phyloP scores from a whole-genome alignment of 2,113 vertebrate genomes.

The Dicentrarchus labrax region DNA sequence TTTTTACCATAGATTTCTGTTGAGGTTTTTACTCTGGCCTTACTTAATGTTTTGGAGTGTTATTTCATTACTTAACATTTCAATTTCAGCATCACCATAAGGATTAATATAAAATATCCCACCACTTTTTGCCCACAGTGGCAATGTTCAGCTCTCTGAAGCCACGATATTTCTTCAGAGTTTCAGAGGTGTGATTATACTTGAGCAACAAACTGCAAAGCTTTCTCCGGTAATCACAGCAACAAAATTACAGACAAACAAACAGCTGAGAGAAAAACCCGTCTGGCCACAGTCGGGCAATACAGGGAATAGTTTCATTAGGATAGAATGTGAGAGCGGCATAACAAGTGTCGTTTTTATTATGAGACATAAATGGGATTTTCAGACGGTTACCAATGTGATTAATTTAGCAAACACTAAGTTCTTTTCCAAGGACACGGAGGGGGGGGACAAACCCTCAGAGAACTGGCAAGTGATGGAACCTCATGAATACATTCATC shows the following conservation, averaged over 20 bases:
- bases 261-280: conserved; percentile 33
- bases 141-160: not conserved
- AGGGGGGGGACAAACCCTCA: conserved; percentile 33
- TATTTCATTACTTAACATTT: not conserved
- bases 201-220: conserved; percentile 1
- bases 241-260: conserved; percentile 24
- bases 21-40: not conserved
- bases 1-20: not conserved
- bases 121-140: not conserved
- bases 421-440: conserved; percentile 64
- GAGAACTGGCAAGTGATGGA: conserved; percentile 4
- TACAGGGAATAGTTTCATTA: conserved; percentile 36
- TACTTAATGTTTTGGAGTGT: not conserved
- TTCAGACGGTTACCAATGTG: conserved; percentile 50
- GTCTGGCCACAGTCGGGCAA: conserved; percentile 15
- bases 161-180: not conserved
- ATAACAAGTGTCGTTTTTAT: conserved; percentile 45
- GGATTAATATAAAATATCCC: not conserved
- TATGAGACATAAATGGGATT: conserved; percentile 52
- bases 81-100: not conserved
- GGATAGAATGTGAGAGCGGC: conserved; percentile 20
- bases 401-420: conserved; percentile 54
- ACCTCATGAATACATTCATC: conserved; percentile 72
- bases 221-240: not conserved
- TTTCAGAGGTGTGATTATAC: not conserved